Percentiles rank a stretch among this genome's conserved stretches.
phyloP scores from a whole-genome alignment of 1,140 invertebrate genomes.

The Apolygus lucorum region DNA sequence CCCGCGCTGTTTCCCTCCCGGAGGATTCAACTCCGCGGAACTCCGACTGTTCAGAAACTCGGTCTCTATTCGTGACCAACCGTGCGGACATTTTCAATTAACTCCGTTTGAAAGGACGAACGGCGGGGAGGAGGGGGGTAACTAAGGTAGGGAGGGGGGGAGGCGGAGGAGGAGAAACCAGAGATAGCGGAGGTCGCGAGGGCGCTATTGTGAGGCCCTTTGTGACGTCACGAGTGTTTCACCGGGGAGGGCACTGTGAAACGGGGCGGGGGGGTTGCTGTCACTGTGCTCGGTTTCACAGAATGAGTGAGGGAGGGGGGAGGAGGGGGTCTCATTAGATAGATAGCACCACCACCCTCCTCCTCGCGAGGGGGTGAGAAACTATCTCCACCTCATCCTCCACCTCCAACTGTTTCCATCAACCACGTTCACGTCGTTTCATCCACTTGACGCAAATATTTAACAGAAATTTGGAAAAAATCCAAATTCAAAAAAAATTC shows the following conservation, averaged over 20 bases:
- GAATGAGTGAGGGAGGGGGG: neutral
- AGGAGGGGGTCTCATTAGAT: neutral
- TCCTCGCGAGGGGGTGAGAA: too few relatives aligned
- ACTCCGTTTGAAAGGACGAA: neutral
- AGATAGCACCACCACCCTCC: neutral
- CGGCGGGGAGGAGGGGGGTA: neutral
- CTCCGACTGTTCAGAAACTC: constrained; percentile 13
- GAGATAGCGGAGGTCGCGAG: constrained; percentile 15
- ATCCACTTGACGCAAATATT: too few relatives aligned
- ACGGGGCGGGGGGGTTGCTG: neutral
- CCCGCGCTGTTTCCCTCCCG: too few relatives aligned
- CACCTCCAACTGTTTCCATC: too few relatives aligned
- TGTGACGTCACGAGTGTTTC: constrained; percentile 2
- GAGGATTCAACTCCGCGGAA: too few relatives aligned
- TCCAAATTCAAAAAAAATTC: too few relatives aligned
- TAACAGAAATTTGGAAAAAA: too few relatives aligned
- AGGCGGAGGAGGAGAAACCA: neutral
- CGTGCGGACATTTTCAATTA: constrained; percentile 16
- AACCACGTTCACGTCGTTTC: too few relatives aligned
- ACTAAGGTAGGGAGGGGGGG: neutral
- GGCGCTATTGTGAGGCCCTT: constrained; percentile 9
- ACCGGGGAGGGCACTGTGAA: neutral
- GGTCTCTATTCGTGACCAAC: constrained; percentile 5
- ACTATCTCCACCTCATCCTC: too few relatives aligned
- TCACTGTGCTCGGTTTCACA: neutral